Conservation (phyloP, 2,113 vertebrate genomes). For the Clinocottus analis region DNA sequence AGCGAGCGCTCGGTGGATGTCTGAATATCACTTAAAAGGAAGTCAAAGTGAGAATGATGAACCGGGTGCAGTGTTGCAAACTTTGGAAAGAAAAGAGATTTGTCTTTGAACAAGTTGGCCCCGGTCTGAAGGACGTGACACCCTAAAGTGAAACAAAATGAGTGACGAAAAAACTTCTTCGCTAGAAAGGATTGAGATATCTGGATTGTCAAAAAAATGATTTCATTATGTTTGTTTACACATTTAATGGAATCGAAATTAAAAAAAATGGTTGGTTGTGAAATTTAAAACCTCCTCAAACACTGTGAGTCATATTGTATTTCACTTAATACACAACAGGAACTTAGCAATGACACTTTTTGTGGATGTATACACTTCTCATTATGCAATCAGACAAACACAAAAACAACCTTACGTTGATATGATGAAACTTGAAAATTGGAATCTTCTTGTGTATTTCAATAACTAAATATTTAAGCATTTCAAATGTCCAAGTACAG, state of each 20-base stretch:
- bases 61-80: slow-evolving; percentile 37
- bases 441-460: neutral
- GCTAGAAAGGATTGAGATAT: neutral
- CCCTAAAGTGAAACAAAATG: slow-evolving; percentile 43
- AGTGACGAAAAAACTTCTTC: slow-evolving; percentile 16
- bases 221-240: neutral
- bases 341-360: neutral
- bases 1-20: slow-evolving; percentile 43
- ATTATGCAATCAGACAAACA: neutral
- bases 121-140: slow-evolving; percentile 32
- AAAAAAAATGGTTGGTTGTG: neutral
- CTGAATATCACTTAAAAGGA: slow-evolving; percentile 59
- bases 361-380: neutral
- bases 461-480: neutral
- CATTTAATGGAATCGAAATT: neutral
- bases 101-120: slow-evolving; percentile 34
- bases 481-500: neutral
- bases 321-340: neutral
- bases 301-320: neutral
- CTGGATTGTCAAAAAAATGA: neutral
- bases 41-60: slow-evolving; percentile 52
- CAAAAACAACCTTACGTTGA: neutral
- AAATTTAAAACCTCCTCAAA: neutral
- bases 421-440: neutral
- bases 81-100: slow-evolving; percentile 30